Percentiles rank a stretch among this genome's conserved stretches.
Conservation (phyloP, 2,797 vertebrate genomes). For the Odontamblyopus rebecca region DNA sequence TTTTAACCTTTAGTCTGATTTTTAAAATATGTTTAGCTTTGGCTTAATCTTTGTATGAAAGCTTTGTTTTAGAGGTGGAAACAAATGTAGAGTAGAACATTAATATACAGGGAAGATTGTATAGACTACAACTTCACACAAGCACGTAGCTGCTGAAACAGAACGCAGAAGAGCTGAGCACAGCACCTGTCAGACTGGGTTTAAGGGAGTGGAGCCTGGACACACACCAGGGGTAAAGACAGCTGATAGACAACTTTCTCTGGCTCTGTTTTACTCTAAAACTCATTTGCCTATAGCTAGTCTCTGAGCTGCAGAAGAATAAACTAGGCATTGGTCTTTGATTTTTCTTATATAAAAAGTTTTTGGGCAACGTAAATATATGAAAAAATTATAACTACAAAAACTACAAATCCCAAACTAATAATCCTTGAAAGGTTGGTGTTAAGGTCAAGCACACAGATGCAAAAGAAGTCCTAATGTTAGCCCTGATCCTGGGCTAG, state of each 20-base stretch:
- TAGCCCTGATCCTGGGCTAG: conserved; percentile 59
- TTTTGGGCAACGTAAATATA: no score
- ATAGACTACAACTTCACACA: conserved; percentile 1
- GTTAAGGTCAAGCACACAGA: conserved; percentile 19
- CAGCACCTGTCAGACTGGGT: conserved; percentile 67
- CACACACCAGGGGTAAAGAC: conserved; percentile 58
- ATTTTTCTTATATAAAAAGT: conserved; percentile 22
- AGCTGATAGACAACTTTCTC: conserved; percentile 65
- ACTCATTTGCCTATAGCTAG: conserved; percentile 60
- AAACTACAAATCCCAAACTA: conserved; percentile 2
- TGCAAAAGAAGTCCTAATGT: conserved; percentile 50
- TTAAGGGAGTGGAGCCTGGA: conserved; percentile 65
- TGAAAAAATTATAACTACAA: no score
- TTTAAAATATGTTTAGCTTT: background rate
- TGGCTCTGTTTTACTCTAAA: conserved; percentile 18
- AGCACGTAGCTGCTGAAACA: conserved; percentile 30
- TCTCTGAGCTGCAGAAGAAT: conserved; percentile 53
- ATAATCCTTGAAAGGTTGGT: background rate
- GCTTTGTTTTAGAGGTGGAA: no score
- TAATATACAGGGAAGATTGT: background rate
- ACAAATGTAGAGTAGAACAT: no score
- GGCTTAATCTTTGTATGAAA: background rate
- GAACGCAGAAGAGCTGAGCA: conserved; percentile 46
- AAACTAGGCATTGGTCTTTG: conserved; percentile 43
- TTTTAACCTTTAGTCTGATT: background rate